These are phyloP conservation scores for Trachops cirrhosus DNA, from an alignment of 2,797 vertebrate genomes.

Conservation along the genomic window DNA sequence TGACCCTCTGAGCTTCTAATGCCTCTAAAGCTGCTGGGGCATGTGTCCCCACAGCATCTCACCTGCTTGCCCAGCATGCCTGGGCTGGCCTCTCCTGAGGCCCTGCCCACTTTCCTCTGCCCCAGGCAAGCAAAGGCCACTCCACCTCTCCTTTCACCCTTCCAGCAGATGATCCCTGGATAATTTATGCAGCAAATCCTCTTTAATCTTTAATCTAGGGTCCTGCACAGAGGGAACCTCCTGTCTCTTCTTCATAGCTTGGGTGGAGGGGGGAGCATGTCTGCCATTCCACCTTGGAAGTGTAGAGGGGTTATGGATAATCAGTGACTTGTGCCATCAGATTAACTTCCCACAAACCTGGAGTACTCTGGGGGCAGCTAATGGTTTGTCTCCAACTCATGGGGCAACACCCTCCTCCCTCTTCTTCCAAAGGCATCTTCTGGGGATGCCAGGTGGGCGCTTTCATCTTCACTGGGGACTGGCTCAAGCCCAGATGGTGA, in stretches of 20 bases:
- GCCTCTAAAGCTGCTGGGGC: background rate
- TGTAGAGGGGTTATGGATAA: background rate
- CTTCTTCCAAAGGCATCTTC: slow-evolving; percentile 16
- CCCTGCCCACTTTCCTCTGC: background rate
- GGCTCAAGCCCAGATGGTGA: background rate
- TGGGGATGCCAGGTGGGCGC: background rate
- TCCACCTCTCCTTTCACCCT: background rate
- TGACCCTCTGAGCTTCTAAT: slow-evolving; percentile 37
- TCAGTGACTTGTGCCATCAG: background rate
- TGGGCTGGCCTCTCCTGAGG: background rate
- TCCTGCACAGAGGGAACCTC: slow-evolving; percentile 30
- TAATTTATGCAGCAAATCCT: slow-evolving; percentile 74
- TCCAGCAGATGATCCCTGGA: slow-evolving; percentile 59
- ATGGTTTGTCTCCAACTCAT: background rate
- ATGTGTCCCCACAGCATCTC: background rate
- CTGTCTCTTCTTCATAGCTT: background rate
- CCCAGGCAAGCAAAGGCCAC: background rate
- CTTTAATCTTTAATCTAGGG: slow-evolving; percentile 67
- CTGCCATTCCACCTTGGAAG: background rate
- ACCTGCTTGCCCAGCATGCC: background rate
- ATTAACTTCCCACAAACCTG: slow-evolving; percentile 12
- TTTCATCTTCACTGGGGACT: background rate
- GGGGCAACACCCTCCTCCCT: background rate
- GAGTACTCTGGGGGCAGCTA: background rate
- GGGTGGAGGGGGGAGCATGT: background rate